phyloP scores from a whole-genome alignment of 2,797 vertebrate species.

The Oreochromis mossambicus region DNA sequence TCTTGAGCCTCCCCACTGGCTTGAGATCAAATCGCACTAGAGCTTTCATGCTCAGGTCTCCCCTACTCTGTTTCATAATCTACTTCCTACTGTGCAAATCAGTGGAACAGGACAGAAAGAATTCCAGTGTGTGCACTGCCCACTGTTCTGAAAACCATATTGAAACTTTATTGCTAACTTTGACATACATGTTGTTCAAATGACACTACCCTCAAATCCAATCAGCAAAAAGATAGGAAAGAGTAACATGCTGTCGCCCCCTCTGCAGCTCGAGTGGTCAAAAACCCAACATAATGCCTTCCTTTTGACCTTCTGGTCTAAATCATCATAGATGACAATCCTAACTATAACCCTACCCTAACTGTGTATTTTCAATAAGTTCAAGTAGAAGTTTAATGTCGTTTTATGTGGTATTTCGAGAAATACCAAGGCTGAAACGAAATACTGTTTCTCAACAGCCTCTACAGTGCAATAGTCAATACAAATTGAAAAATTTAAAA shows the following conservation, averaged over 20 bases:
- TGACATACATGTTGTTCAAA: neutral
- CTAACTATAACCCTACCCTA: neutral
- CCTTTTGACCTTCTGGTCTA: neutral
- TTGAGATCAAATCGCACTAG: slow-evolving; percentile 23
- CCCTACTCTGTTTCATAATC: slow-evolving; percentile 5
- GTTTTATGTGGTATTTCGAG: rapidly evolving
- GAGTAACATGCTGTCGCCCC: neutral
- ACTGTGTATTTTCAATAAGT: neutral
- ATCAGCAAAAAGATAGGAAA: neutral
- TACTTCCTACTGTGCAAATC: slow-evolving; percentile 16
- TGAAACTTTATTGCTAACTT: neutral
- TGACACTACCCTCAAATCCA: neutral
- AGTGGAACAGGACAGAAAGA: neutral
- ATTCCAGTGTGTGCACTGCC: neutral
- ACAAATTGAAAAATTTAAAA: neutral
- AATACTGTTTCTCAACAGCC: neutral
- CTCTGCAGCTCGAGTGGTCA: neutral
- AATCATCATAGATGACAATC: neutral
- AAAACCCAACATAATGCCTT: neutral
- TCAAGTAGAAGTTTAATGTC: neutral
- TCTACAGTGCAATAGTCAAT: neutral
- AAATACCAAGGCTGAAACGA: rapidly evolving
- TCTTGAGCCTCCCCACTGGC: slow-evolving; percentile 14
- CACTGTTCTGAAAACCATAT: neutral
- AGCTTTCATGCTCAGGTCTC: slow-evolving; percentile 15